Conservation (phyloP, 2,113 vertebrate genomes). For the Indicator maculatus region DNA sequence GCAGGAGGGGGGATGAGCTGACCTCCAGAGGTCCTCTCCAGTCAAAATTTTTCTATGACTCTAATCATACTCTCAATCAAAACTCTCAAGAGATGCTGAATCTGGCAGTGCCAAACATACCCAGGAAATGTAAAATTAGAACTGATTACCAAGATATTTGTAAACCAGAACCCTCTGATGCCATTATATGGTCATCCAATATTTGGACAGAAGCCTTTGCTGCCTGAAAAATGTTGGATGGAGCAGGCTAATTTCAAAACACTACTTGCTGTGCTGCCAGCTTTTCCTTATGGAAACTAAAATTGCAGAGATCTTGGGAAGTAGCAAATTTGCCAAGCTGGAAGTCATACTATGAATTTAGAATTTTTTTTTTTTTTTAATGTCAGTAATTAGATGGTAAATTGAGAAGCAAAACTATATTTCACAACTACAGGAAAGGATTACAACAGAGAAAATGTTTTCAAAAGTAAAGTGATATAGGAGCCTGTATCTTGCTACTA, state of each 20-base stretch:
- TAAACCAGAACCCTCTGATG: conserved; percentile 55
- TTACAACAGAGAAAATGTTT: not conserved
- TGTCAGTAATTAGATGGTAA: not conserved
- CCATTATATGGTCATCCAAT: conserved; percentile 47
- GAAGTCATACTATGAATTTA: not conserved
- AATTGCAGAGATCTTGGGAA: conserved; percentile 50
- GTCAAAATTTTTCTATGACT: conserved; percentile 1
- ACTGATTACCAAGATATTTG: conserved; percentile 49
- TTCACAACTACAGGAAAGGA: not conserved
- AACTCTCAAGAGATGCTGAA: conserved; percentile 47
- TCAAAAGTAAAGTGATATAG: not conserved
- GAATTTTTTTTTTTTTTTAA: not conserved
- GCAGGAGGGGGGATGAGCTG: not conserved
- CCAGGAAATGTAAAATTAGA: conserved; percentile 70
- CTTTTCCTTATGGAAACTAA: conserved; percentile 54
- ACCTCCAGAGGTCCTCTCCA: conserved; percentile 23
- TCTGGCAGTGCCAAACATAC: conserved; percentile 13
- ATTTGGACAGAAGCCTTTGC: conserved; percentile 62
- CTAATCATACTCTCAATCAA: no score
- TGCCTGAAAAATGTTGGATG: conserved; percentile 53
- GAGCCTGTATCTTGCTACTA: not conserved
- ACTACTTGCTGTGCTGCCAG: conserved; percentile 48
- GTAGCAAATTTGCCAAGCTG: conserved; percentile 22
- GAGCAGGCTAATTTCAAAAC: conserved; percentile 59
- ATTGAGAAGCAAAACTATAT: not conserved